Conservation (phyloP, 2,888 invertebrate genomes). For the Oscheius sp. region DNA sequence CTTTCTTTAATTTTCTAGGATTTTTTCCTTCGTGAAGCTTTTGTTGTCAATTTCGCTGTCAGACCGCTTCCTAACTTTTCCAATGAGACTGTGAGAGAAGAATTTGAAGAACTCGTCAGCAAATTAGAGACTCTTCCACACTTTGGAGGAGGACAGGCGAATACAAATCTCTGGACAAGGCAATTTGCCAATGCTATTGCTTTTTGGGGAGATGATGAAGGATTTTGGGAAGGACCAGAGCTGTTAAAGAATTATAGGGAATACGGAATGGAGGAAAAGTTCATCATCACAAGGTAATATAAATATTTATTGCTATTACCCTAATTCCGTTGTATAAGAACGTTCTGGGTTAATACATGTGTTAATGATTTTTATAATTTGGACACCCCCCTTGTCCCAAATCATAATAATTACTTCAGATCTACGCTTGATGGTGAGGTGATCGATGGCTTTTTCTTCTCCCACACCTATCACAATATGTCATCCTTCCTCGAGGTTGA, state of each 20-base stretch:
- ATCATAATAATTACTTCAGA: not conserved
- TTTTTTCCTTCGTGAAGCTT: slow-evolving; percentile 63
- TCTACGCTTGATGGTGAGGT: slow-evolving; percentile 14
- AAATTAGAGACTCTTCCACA: slow-evolving; percentile 56
- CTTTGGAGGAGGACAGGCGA: slow-evolving; percentile 52
- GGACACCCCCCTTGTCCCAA: too few species aligned
- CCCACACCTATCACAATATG: slow-evolving; percentile 65
- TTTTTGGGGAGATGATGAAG: slow-evolving; percentile 64
- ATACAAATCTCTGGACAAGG: slow-evolving; percentile 62
- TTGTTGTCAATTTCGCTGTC: slow-evolving; percentile 67
- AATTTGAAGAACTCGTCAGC: slow-evolving; percentile 58
- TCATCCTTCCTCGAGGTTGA: slow-evolving; percentile 64
- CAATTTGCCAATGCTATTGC: slow-evolving; percentile 57
- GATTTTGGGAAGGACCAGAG: slow-evolving; percentile 54
- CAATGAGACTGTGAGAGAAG: slow-evolving; percentile 50
- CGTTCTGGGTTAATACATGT: too few species aligned
- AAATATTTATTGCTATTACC: too few species aligned
- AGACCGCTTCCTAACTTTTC: slow-evolving; percentile 61
- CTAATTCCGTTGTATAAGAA: too few species aligned
- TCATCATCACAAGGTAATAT: slow-evolving; percentile 43
- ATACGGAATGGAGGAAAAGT: slow-evolving; percentile 51
- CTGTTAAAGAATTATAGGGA: slow-evolving; percentile 61
- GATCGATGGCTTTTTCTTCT: slow-evolving; percentile 65
- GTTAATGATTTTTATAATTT: too few species aligned
- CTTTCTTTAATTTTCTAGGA: slow-evolving; percentile 19